Conservation (phyloP, 2,797 vertebrate species). For the Periparus ater region DNA sequence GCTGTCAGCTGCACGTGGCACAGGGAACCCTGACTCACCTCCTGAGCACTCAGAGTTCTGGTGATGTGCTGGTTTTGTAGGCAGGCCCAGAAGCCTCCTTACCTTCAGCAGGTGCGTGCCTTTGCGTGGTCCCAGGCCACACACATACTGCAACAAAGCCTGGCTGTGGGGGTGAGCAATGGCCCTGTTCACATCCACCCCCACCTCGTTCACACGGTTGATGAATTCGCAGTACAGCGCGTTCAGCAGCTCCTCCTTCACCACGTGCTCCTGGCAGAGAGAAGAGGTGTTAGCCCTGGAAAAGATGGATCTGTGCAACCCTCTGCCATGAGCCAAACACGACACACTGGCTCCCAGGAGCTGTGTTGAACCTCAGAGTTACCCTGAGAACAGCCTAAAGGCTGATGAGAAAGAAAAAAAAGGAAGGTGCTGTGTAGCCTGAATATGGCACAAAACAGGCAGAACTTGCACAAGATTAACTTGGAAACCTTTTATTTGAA, state of each 20-base stretch:
- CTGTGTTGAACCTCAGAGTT: not conserved
- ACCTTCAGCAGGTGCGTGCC: constrained; percentile 97
- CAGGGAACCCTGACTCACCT: not conserved
- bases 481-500: not conserved
- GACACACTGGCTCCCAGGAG: not conserved
- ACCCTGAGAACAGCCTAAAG: not conserved
- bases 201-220: constrained; percentile 98
- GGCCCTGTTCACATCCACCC: constrained; percentile 95
- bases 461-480: not conserved
- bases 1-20: not conserved
- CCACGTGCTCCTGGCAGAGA: constrained; percentile 88
- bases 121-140: constrained; percentile 94
- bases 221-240: constrained; percentile 97
- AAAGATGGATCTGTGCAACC: not conserved
- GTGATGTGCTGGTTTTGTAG: not conserved
- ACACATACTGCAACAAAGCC: constrained; percentile 95
- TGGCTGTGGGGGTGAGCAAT: constrained; percentile 97
- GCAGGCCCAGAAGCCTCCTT: constrained; percentile 29
- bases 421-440: not conserved
- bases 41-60: accelerated
- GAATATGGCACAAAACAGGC: not conserved
- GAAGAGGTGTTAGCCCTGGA: not conserved
- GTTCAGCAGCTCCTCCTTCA: constrained; percentile 93
- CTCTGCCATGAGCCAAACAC: not conserved
- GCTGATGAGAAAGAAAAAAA: not conserved